Evolutionary conservation across 2,888 invertebrate species (phyloP).

Genomic region (Synergus japonicus): DNA sequence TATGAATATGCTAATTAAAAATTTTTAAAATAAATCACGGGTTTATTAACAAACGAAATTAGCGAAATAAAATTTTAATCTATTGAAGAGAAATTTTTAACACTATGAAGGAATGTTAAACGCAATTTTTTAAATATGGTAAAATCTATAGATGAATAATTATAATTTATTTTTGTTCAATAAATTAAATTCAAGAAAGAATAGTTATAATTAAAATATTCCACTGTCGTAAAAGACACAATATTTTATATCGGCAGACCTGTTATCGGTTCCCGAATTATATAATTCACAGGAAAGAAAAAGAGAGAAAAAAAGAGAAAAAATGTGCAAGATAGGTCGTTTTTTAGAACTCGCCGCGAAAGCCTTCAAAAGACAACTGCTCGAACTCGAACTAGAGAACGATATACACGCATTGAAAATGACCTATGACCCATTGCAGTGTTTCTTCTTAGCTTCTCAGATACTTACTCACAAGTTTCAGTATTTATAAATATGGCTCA

Average conservation of each 20-base stretch:
- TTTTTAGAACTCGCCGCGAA: slow-evolving; percentile 23
- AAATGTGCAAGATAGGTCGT: not conserved
- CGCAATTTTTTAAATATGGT: not conserved
- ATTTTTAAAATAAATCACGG: not conserved
- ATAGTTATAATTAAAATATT: not conserved
- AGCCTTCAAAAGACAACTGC: slow-evolving; percentile 44
- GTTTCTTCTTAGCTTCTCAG: slow-evolving; percentile 43
- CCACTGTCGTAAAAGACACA: not conserved
- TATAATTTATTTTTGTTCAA: not conserved
- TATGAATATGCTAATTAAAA: not conserved
- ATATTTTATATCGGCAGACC: slow-evolving; percentile 15
- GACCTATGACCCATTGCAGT: slow-evolving; percentile 52
- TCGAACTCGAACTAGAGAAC: slow-evolving; percentile 47
- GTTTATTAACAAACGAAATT: not conserved
- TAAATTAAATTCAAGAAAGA: not conserved
- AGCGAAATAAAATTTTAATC: not conserved
- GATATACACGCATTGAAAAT: slow-evolving; percentile 50
- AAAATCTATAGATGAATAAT: not conserved
- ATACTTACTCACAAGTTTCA: slow-evolving; percentile 19
- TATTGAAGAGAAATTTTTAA: not conserved
- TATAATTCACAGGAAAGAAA: not conserved
- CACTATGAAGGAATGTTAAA: not conserved
- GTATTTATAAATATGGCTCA: not conserved
- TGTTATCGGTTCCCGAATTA: not conserved
- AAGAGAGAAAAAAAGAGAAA: not conserved